phyloP scores from a whole-genome alignment of 2,888 invertebrate species.

The Lasiommata megera region DNA sequence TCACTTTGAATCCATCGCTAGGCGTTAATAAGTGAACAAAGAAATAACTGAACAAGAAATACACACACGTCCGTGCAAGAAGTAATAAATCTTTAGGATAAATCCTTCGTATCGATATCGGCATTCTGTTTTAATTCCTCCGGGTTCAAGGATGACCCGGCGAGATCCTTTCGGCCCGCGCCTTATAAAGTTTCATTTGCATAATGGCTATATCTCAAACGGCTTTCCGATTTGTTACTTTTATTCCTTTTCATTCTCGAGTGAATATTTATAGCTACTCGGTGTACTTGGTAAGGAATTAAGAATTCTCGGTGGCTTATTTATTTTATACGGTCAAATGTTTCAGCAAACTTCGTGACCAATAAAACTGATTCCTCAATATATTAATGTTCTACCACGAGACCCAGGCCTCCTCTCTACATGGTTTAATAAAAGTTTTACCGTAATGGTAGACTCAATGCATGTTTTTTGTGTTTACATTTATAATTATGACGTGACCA shows the following conservation, averaged over 20 bases:
- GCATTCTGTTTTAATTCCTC: conserved; percentile 38
- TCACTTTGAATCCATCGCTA: too few species aligned
- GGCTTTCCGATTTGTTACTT: conserved; percentile 18
- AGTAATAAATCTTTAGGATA: background rate
- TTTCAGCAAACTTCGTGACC: too few species aligned
- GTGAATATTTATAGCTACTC: conserved; percentile 11
- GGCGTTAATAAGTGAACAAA: background rate
- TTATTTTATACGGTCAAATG: background rate
- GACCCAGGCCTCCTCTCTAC: too few species aligned
- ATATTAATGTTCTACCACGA: too few species aligned
- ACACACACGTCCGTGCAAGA: background rate
- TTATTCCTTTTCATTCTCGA: conserved; percentile 15
- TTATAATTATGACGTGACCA: too few species aligned
- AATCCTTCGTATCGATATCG: conserved; percentile 1
- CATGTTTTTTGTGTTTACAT: too few species aligned
- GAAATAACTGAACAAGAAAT: background rate
- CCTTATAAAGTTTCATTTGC: conserved; percentile 28
- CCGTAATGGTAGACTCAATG: too few species aligned
- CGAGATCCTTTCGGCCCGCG: conserved; percentile 17
- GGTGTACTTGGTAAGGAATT: background rate
- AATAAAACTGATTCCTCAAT: too few species aligned
- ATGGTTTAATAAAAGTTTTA: too few species aligned
- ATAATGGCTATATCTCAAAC: conserved; percentile 29
- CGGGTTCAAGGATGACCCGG: conserved; percentile 55
- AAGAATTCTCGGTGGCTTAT: background rate